Evolutionary conservation across 1,140 invertebrate species (phyloP), one percentile per base, ranked within the genome.

Genomic region (Dufourea novaeangliae): DNA sequence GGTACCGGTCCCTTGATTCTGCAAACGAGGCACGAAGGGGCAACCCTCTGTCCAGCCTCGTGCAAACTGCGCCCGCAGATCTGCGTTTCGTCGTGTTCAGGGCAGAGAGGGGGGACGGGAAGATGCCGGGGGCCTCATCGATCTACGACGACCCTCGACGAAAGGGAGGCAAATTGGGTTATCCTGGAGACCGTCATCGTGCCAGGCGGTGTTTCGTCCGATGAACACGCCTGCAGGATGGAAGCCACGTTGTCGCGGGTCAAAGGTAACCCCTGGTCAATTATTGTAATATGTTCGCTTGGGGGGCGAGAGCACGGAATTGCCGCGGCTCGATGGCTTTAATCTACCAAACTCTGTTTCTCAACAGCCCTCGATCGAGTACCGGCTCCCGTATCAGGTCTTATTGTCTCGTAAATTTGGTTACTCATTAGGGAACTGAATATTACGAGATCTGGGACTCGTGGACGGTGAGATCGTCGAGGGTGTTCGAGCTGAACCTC

Each of bases 61-160:
- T 66, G 44, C 79, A 68, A 67, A 78, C 57, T 59, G 68, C 52
- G 75, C 66, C 64, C 76, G 50, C 78, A 25, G 79, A 82, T 82
- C 78, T 82, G 78, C 80, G 74, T 80, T 67, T 76, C 68, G 78
- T 82, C 78, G 69, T 52, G 44, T 41, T 56, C 27, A 27, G 20
- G 4, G 20, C 46, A n/a, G 12, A 54, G 39, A 14, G 44, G 29
- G 54, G 17, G 39, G 39, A 7, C 11, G 5, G 12, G 50, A 68
- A 68, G 66, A 68, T 54, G 70, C 20, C 44, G 32, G 32, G 44
- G 46, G 46, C 11, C 46, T 71, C 75, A 79, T 84, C 77, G 77
- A 84, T 82, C 71, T 56, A 62, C 44, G 32, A 82, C 67, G 66
- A 72, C 50, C 57, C 41, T 71, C 64, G 50, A 25, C 61, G 25